phyloP scores from a whole-genome alignment of 2,113 vertebrate species.

The Vimba vimba region DNA sequence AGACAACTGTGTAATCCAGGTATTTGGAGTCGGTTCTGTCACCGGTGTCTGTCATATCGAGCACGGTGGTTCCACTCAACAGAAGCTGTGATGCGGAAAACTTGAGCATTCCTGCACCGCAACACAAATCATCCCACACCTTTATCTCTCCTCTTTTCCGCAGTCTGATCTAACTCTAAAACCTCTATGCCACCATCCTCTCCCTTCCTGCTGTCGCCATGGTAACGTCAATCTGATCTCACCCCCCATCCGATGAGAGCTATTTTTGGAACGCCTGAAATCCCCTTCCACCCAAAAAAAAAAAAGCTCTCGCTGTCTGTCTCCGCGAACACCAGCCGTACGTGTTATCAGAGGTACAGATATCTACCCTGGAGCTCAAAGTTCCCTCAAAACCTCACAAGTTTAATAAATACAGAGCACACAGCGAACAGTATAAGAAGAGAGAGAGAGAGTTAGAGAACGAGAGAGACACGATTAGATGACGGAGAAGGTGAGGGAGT shows the following conservation, averaged over 20 bases:
- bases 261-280: constrained; percentile 60
- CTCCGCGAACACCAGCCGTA: constrained; percentile 23
- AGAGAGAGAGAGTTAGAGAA: not conserved
- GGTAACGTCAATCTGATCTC: constrained; percentile 58
- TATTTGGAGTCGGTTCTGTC: constrained; percentile 11
- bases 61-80: not conserved
- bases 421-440: constrained; percentile 11
- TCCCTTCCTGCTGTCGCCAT: constrained; percentile 53
- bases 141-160: constrained; percentile 1
- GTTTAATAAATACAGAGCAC: constrained; percentile 29
- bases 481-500: not conserved
- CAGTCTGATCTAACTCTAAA: constrained; percentile 31
- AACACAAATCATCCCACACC: constrained; percentile 12
- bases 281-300: constrained; percentile 43
- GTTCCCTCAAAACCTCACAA: constrained; percentile 19
- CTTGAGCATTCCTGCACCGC: constrained; percentile 4
- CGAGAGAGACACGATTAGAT: not conserved
- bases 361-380: constrained; percentile 53
- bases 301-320: constrained; percentile 5
- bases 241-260: constrained; percentile 42
- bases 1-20: not conserved
- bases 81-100: not conserved
- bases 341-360: constrained; percentile 47
- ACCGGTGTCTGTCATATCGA: not conserved
- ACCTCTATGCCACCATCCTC: constrained; percentile 25